These are phyloP conservation scores for Erynnis tages DNA, from an alignment of 2,888 invertebrate species.

Conservation along the genomic window DNA sequence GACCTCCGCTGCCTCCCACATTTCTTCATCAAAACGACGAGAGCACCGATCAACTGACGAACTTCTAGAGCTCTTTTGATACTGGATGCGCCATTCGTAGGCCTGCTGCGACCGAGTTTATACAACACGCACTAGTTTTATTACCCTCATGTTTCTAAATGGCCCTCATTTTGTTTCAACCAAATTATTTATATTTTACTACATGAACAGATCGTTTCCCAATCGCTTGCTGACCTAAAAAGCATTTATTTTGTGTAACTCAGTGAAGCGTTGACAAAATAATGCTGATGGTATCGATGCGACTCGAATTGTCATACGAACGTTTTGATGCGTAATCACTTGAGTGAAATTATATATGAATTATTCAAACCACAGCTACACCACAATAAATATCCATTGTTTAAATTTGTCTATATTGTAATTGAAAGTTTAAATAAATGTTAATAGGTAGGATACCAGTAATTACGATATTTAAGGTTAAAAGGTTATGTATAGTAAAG, in stretches of 20 bases:
- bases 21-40: constrained; percentile 31
- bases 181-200: constrained; percentile 81
- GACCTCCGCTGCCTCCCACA: constrained; percentile 48
- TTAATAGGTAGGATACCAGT: too few species aligned
- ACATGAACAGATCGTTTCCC: constrained; percentile 77
- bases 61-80: constrained; percentile 48
- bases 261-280: constrained; percentile 72
- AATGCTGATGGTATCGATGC: constrained; percentile 62
- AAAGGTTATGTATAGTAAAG: too few species aligned
- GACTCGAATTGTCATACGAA: constrained; percentile 44
- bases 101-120: constrained; percentile 71
- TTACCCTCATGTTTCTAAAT: constrained; percentile 82
- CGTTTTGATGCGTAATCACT: constrained; percentile 24
- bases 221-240: constrained; percentile 77
- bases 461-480: too few species aligned
- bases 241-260: constrained; percentile 64
- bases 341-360: constrained; percentile 28
- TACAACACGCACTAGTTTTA: constrained; percentile 79
- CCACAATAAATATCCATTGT: constrained; percentile 16
- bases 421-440: constrained; percentile 3
- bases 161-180: constrained; percentile 78
- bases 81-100: constrained; percentile 53
- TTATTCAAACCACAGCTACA: constrained; percentile 19
- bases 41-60: constrained; percentile 39
- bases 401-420: constrained; percentile 6